A percentile compares a stretch with the other conserved stretches of the same genome.
Conservation (phyloP, 2,113 vertebrate species). For the Oophaga pumilio region DNA sequence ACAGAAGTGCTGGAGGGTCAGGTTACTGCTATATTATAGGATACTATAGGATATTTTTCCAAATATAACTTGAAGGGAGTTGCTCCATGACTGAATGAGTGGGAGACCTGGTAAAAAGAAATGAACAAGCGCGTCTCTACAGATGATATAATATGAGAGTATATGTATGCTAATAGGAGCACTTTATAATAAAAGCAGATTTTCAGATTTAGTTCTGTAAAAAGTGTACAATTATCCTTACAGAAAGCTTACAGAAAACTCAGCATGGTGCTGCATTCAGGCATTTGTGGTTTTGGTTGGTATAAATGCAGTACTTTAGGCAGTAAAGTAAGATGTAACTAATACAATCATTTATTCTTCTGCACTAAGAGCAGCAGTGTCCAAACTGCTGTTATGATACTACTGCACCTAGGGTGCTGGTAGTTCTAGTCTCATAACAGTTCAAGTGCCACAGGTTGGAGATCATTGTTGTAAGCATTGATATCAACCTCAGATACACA, state of each 20-base stretch:
- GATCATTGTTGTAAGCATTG: too few species aligned
- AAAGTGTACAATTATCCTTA: background rate
- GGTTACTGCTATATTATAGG: background rate
- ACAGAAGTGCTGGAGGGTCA: background rate
- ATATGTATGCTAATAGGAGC: background rate
- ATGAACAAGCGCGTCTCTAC: background rate
- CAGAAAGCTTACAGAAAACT: background rate
- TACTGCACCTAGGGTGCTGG: too few species aligned
- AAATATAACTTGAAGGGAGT: background rate
- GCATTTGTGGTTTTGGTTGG: background rate
- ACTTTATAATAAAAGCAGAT: background rate
- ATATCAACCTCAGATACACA: too few species aligned
- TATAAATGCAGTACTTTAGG: background rate
- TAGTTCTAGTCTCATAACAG: too few species aligned
- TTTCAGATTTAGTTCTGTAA: background rate
- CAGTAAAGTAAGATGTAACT: background rate
- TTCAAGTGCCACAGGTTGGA: too few species aligned
- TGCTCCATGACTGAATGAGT: background rate
- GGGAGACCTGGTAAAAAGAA: constrained; percentile 14
- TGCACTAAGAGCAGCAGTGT: too few species aligned
- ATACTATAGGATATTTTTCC: background rate
- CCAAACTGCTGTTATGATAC: too few species aligned
- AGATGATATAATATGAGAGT: background rate
- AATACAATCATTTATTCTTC: too few species aligned
- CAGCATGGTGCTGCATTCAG: background rate